Percentiles rank a stretch among this genome's conserved stretches.
Conservation (phyloP, 2,888 invertebrate genomes). For the Timema cristinae region DNA sequence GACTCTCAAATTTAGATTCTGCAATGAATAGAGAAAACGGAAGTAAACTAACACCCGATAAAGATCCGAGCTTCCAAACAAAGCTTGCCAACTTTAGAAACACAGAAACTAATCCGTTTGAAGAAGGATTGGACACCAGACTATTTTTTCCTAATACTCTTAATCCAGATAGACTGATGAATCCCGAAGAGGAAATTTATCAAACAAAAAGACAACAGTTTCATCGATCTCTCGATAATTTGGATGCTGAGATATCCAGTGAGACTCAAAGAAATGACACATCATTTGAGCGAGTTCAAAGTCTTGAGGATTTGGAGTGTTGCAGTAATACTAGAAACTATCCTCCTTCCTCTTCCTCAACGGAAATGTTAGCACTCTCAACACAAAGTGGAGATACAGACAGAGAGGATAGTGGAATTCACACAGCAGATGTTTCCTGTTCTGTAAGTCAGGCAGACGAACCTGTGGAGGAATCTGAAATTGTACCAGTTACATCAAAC, state of each 20-base stretch:
- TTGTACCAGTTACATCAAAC: slow-evolving; percentile 30
- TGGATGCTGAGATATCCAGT: slow-evolving; percentile 53
- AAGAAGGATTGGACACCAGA: too few species aligned
- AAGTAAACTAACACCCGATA: slow-evolving; percentile 30
- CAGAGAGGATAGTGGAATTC: slow-evolving; percentile 74
- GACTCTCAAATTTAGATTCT: slow-evolving; percentile 26
- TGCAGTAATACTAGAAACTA: slow-evolving; percentile 47
- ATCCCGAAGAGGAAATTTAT: slow-evolving; percentile 54
- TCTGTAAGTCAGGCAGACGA: slow-evolving; percentile 71
- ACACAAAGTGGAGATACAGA: slow-evolving; percentile 57
- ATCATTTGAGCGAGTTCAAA: slow-evolving; percentile 61
- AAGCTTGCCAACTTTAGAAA: slow-evolving; percentile 31
- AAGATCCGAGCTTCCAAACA: slow-evolving; percentile 30
- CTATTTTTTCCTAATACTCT: neutral
- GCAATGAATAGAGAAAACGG: slow-evolving; percentile 21
- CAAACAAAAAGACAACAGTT: slow-evolving; percentile 44
- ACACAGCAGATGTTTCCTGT: slow-evolving; percentile 73
- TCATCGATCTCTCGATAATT: slow-evolving; percentile 61
- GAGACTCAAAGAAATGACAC: slow-evolving; percentile 41
- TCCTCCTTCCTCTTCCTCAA: slow-evolving; percentile 51
- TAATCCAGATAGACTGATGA: slow-evolving; percentile 48
- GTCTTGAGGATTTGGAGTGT: slow-evolving; percentile 56
- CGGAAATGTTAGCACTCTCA: slow-evolving; percentile 57
- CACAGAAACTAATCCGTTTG: slow-evolving; percentile 14
- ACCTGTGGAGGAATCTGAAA: slow-evolving; percentile 52